phyloP scores from a whole-genome alignment of 2,888 invertebrate species.

The Mythimna loreyi region DNA sequence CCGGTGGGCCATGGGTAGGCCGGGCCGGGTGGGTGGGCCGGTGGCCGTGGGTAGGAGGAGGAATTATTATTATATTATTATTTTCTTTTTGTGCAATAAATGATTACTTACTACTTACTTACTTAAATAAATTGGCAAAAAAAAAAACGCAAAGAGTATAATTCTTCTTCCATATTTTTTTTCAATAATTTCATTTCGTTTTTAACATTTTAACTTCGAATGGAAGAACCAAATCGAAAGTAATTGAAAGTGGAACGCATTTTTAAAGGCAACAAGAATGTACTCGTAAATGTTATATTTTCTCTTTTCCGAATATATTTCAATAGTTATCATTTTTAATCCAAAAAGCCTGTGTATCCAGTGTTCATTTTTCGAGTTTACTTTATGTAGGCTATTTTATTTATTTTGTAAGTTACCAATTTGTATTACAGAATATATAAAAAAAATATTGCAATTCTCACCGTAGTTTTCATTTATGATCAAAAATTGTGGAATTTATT shows the following conservation, averaged over 20 bases:
- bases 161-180: no score
- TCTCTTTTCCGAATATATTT: background rate
- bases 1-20: no score
- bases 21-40: no score
- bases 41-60: no score
- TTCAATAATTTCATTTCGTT: no score
- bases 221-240: no score
- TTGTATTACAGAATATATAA: background rate
- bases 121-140: no score
- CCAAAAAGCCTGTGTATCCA: background rate
- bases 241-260: background rate
- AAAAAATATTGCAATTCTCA: background rate
- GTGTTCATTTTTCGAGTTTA: slow-evolving; percentile 2
- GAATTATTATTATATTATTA: no score
- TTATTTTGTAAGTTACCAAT: background rate
- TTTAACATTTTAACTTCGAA: no score
- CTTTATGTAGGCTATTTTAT: background rate
- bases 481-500: background rate
- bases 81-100: no score
- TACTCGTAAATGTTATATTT: background rate
- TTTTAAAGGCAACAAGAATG: background rate
- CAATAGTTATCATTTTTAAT: background rate
- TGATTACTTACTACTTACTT: no score
- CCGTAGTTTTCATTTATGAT: background rate
- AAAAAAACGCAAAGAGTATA: no score